Percentiles rank a stretch among this genome's conserved stretches.
Evolutionary conservation across 2,797 vertebrate genomes (phyloP).

Genomic region (Staurois parvus): DNA sequence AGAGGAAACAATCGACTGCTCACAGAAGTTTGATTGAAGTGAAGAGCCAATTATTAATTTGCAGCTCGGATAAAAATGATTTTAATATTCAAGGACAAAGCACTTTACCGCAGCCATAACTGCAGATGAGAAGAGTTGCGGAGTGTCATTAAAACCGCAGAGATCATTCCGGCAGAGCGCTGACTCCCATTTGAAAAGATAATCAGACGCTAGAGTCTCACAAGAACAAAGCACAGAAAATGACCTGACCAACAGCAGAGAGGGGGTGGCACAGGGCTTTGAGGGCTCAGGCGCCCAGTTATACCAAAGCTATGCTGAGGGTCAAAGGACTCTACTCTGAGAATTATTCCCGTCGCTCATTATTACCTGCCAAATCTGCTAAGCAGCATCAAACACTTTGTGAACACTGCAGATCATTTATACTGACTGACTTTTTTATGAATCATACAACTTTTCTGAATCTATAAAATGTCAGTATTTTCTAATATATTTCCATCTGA

Average conservation of each 20-base stretch:
- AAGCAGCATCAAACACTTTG: too few relatives aligned
- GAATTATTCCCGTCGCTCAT: background rate
- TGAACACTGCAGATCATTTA: too few relatives aligned
- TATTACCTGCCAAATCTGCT: background rate
- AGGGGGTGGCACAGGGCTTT: background rate
- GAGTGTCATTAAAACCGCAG: conserved; percentile 36
- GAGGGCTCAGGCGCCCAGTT: background rate
- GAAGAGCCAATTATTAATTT: conserved; percentile 49
- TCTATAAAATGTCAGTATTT: too few relatives aligned
- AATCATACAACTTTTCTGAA: too few relatives aligned
- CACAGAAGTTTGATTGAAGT: conserved; percentile 32
- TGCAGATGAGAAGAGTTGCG: conserved; percentile 43
- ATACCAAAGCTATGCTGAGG: background rate
- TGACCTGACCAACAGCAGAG: background rate
- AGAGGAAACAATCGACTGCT: conserved; percentile 6
- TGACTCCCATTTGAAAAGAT: conserved; percentile 7
- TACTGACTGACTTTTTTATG: too few relatives aligned
- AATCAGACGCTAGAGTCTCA: background rate
- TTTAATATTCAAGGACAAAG: conserved; percentile 56
- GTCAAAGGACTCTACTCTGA: background rate
- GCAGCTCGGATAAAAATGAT: conserved; percentile 28
- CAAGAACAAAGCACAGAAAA: background rate
- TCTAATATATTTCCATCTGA: too few relatives aligned
- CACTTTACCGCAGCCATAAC: conserved; percentile 45
- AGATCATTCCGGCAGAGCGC: conserved; percentile 2